Base-by-base conservation (phyloP, 2,113 vertebrate species). In the Lepus timidus region DNA sequence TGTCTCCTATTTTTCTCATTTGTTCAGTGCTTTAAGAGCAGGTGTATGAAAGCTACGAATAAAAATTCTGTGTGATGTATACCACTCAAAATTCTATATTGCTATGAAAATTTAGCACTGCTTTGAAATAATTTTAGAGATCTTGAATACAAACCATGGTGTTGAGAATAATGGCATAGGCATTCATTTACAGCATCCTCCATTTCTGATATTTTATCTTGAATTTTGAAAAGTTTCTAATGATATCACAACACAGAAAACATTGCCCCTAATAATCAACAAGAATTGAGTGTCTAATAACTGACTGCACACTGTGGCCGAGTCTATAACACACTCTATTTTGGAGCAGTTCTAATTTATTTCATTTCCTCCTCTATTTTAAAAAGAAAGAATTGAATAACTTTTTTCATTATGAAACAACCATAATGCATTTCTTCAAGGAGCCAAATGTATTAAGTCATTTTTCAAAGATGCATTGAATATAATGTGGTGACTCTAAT, bases 121-220 rank as follows among this genome's bases (percentile, higher is more conserved):
- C 16, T 39, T 92, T 88, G 64, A 88, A 74, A 78, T 74, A 36
- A 36, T 89, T 85, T 85, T 71, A 85, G 61, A 64, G 51, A 76
- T 51, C 51, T 31, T 89, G 68, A 36, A 12, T 80, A 25, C 16
- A 55, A 75, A 22, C 29, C 25, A 62, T 12, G 9, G 44, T 79
- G 31, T 33, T 65, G 27, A n/a, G 86, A 95, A 82, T 93, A 87
- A 93, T 64, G 9, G 27, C 7, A 31, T 14, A 81, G 31, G 44
- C 4, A 23, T 83, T 51, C 58, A 58, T 71, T 93, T 96, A 70
- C 9, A 90, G 22, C 1, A 49, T 36, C 19, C 16, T 71, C 25
- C 23, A 58, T 12, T 39, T 94, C 1, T 8, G 55, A 39, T 13
- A 22, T 91, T 75, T 75, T 64, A 27, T 71, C 44, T 61, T 67